Percentiles rank a stretch among this genome's conserved stretches.
Conservation (phyloP, 1,140 invertebrate genomes). For the Dendrolimus kikuchii region DNA sequence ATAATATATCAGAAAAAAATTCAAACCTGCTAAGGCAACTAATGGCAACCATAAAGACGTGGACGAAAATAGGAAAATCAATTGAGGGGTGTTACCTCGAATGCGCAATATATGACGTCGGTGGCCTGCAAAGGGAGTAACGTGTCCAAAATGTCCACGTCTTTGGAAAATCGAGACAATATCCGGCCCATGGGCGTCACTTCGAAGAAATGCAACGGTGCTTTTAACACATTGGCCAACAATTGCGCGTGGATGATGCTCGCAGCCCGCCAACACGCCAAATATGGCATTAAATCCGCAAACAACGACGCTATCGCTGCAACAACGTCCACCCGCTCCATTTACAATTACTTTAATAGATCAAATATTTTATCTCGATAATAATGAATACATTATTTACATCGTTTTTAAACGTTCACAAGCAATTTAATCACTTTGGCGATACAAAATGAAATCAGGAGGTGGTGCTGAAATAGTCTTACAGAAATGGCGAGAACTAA, state of each 20-base stretch:
- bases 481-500: too few relatives aligned
- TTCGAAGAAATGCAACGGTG: constrained; percentile 89
- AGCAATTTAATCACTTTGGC: too few relatives aligned
- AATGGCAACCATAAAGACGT: not conserved
- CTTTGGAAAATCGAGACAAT: constrained; percentile 90
- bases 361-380: constrained; percentile 2
- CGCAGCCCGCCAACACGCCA: constrained; percentile 83
- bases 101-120: constrained; percentile 84
- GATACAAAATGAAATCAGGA: too few relatives aligned
- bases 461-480: too few relatives aligned
- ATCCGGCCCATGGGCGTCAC: constrained; percentile 90
- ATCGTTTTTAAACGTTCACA: not conserved
- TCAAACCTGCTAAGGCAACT: too few relatives aligned
- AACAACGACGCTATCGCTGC: constrained; percentile 79
- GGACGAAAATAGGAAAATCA: not conserved
- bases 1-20: too few relatives aligned
- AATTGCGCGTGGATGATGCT: constrained; percentile 82
- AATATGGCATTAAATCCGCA: constrained; percentile 79
- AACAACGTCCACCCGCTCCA: constrained; percentile 40
- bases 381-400: constrained; percentile 68
- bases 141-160: constrained; percentile 81
- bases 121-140: constrained; percentile 80
- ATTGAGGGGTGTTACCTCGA: constrained; percentile 77
- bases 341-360: constrained; percentile 4
- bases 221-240: constrained; percentile 82